Conservation (phyloP, 2,113 vertebrate species). For the Ceyx melanurus region DNA sequence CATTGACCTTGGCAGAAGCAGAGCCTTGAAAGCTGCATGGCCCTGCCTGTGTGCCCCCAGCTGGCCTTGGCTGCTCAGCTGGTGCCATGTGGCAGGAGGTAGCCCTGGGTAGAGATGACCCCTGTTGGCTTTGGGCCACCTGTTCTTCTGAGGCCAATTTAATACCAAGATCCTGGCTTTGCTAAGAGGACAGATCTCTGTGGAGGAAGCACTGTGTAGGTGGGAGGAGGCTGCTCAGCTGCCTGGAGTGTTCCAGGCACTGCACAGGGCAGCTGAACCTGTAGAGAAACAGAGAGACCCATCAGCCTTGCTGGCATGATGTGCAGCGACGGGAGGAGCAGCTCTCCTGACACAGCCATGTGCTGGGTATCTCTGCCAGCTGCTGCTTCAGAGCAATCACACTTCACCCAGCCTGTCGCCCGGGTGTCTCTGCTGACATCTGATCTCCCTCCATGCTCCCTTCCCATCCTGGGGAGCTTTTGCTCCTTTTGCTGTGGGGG, state of each 20-base stretch:
- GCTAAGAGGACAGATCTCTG: fast-evolving
- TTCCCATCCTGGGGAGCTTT: neutral
- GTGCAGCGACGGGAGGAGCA: fast-evolving
- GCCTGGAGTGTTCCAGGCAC: neutral
- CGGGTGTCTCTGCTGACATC: neutral
- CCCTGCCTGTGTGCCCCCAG: neutral
- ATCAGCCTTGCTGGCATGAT: neutral
- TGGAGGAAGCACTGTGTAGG: neutral
- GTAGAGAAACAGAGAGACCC: no score
- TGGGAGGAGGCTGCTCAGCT: neutral
- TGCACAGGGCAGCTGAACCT: neutral
- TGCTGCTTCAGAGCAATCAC: neutral
- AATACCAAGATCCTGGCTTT: neutral
- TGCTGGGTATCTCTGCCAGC: neutral
- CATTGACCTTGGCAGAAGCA: neutral
- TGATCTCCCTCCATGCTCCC: fast-evolving
- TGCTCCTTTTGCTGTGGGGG: fast-evolving
- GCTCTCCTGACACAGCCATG: neutral
- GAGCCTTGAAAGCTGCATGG: fast-evolving
- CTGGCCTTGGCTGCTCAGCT: neutral
- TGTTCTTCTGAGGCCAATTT: neutral
- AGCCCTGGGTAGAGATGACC: neutral
- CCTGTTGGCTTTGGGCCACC: fast-evolving
- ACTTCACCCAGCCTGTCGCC: neutral
- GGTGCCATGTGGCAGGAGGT: fast-evolving